phyloP scores from a whole-genome alignment of 2,113 vertebrate genomes.

The Probosciger aterrimus region DNA sequence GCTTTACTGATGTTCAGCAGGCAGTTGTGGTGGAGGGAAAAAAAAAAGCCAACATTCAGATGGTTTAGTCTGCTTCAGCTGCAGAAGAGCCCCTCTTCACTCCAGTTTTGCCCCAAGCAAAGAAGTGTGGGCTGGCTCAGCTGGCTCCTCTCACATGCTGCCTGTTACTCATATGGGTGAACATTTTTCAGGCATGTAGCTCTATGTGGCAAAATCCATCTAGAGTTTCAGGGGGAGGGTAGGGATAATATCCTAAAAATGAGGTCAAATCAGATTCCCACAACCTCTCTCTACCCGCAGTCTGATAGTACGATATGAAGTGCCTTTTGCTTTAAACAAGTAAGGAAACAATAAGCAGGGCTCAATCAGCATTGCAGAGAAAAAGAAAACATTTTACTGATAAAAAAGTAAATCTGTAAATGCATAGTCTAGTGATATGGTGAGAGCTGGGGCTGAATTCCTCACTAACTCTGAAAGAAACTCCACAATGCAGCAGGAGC shows the following conservation, averaged over 20 bases:
- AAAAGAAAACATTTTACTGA: neutral
- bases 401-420: neutral
- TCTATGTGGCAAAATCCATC: neutral
- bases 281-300: neutral
- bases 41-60: neutral
- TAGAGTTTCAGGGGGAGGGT: fast-evolving
- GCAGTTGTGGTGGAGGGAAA: neutral
- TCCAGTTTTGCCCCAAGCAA: neutral
- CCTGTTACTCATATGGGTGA: neutral
- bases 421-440: neutral
- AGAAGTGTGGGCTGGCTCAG: neutral
- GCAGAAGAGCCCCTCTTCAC: neutral
- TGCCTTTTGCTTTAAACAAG: neutral
- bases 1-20: neutral
- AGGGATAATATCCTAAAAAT: neutral
- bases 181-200: neutral
- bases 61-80: neutral
- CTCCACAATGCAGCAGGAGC: neutral
- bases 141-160: neutral
- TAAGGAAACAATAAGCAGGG: neutral
- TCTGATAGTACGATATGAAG: neutral
- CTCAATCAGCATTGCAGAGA: neutral
- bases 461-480: neutral
- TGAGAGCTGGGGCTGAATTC: neutral
- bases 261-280: neutral